Percentiles rank a stretch among this genome's conserved stretches.
These are phyloP conservation scores for Apodemus sylvaticus DNA, from an alignment of 2,113 vertebrate genomes.

Conservation along the genomic window DNA sequence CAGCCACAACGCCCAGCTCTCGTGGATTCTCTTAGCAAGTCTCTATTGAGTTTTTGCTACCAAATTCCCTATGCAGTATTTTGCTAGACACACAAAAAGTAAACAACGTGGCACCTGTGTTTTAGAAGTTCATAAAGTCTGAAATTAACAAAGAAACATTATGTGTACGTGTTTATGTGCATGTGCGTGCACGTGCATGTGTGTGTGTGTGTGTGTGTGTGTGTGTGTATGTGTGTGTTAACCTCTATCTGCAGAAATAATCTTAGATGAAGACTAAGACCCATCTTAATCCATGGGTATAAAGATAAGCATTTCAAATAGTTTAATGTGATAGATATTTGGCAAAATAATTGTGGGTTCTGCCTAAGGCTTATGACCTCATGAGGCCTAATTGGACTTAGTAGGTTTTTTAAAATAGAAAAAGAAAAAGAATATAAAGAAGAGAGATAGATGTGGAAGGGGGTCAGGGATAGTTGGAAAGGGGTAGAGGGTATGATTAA, in stretches of 20 bases:
- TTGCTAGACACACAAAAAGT: not conserved
- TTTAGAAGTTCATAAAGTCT: not conserved
- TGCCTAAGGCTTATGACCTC: not conserved
- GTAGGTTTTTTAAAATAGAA: not conserved
- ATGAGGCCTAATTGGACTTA: too few species aligned
- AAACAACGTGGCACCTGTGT: not conserved
- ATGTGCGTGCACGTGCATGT: not conserved
- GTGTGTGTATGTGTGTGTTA: not conserved
- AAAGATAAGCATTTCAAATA: not conserved
- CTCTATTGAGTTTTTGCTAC: not conserved
- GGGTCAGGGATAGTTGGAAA: not conserved
- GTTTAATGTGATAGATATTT: not conserved
- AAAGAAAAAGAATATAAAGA: not conserved
- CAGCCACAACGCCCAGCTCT: not conserved
- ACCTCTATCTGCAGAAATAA: not conserved
- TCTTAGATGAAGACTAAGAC: not conserved
- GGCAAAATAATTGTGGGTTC: not conserved
- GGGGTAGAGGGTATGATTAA: not conserved
- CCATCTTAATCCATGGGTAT: not conserved
- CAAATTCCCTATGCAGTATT: not conserved
- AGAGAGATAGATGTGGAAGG: not conserved
- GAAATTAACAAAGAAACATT: not conserved
- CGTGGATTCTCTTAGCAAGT: not conserved
- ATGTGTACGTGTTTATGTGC: not conserved
- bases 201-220: not conserved